phyloP scores from a whole-genome alignment of 2,888 invertebrate species.

The Sinhomidia bicolor region DNA sequence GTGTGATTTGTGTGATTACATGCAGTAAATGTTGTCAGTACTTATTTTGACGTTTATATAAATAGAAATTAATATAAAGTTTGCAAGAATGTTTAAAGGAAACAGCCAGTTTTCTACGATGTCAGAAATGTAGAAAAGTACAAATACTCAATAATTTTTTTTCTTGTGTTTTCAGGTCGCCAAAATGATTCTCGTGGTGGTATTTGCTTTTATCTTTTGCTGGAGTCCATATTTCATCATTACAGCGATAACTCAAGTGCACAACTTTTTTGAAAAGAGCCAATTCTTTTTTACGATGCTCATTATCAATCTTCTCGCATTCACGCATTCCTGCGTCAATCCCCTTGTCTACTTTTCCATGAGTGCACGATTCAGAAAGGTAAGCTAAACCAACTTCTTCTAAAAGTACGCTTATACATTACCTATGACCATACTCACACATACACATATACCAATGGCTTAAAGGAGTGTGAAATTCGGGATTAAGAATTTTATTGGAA shows the following conservation, averaged over 20 bases:
- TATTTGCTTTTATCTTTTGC: slow-evolving; percentile 82
- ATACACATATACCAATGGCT: too few relatives aligned
- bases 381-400: slow-evolving; percentile 33
- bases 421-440: too few relatives aligned
- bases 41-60: too few relatives aligned
- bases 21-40: too few relatives aligned
- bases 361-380: slow-evolving; percentile 82
- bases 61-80: too few relatives aligned
- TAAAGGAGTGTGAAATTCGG: too few relatives aligned
- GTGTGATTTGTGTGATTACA: too few relatives aligned
- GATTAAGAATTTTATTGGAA: neutral
- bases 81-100: too few relatives aligned
- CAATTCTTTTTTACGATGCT: slow-evolving; percentile 83
- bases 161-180: slow-evolving; percentile 81
- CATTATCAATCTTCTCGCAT: slow-evolving; percentile 82
- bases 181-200: slow-evolving; percentile 83
- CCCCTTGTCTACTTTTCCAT: slow-evolving; percentile 83
- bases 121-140: too few relatives aligned
- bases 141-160: too few relatives aligned
- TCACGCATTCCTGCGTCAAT: slow-evolving; percentile 83
- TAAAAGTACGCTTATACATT: too few relatives aligned
- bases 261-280: slow-evolving; percentile 81
- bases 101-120: too few relatives aligned
- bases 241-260: slow-evolving; percentile 82
- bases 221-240: slow-evolving; percentile 83